Evolutionary conservation across 2,797 vertebrate species (phyloP), one percentile per base, ranked within the genome.

Genomic region (Typhlichthys subterraneus): DNA sequence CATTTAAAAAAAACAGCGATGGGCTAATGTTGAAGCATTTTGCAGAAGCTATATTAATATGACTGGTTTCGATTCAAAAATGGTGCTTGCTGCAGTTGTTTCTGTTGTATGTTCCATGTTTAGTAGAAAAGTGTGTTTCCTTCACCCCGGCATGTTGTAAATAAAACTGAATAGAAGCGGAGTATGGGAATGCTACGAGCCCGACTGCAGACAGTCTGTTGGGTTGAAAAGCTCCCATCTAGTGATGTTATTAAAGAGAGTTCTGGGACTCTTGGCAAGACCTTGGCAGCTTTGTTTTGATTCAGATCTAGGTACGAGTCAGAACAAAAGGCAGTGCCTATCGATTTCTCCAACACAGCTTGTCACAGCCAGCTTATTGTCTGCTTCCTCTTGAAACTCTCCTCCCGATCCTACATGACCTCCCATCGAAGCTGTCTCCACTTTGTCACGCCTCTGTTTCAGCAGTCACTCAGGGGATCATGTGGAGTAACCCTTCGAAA

Each of bases 311-410:
- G 76, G 60, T 79, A 66, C 59, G 75, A 85, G 82, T 82, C 63
- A 19, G 80, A 85, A 84, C 73, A 82, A 85, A 82, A 89, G 85
- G 81, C 73, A 72, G 67, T 79, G 69, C 48, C 65, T 85, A 92
- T 93, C 82, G 88, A 93, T 91, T 88, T 85, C 75, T 82, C 79
- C 78, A 75, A 79, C 76, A 57, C 67, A 56, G 75, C 70, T 78
- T 79, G 82, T 87, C 84, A 81, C 82, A 79, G 76, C 75, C 84
- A 73, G 71, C 82, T 85, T 81, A 83, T 77, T 74, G 86, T 81
- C 80, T 85, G 82, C 65, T 80, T 85, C 78, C 79, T 83, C 65
- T 72, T 62, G 68, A 88, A 86, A 79, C 69, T 73, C 75, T 76
- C 66, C 75, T 57, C 82, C 80, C 72, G 67, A 84, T 88, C 77